Base-by-base conservation (phyloP, 2,888 invertebrate genomes). In the Nasonovia ribisnigri region DNA sequence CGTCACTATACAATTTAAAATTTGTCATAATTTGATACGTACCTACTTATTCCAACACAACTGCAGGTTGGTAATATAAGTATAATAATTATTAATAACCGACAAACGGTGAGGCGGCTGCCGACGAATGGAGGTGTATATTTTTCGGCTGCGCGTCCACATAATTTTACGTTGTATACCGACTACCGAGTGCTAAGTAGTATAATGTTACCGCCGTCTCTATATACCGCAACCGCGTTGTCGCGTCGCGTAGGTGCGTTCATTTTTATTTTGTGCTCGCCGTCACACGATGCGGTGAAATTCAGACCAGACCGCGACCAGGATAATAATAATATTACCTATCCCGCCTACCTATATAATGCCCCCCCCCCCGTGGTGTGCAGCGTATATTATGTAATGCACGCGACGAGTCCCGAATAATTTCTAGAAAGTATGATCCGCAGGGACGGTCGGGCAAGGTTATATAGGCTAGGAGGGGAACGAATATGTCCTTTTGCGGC, bases 1-100 rank as follows among this genome's bases (percentile, higher is more conserved):
- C 36, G 54, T 24, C 57, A 43, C 43, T 43, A 20, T 54, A 29
- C 86, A 77, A 77, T 77, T 77, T 36, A 36, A 77, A 77, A 77
- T 77, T 77, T 77, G 77, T 36, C 77, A 77, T 77, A 67, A 77
- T 77, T 77, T 77, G 77, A 77, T 36, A n/a, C 57, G 16, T 67
- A 67, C 16, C 36, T 67, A n/a, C 5, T 67, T 13, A n/a, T 36
- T 36, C 36, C 2, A 20, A 8, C 8, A 20, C 36, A 36, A 77
- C 77, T 77, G 3, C 77, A 77, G 16, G 20, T 8, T 8, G 20
- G 20, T 42, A 77, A 77, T 42, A 8, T 57, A 24, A 77, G 77
- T 8, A 77, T 36, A 77, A 77, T 77, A 77, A 77, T 77, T 24
- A 67, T 67, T 20, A n/a, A 67, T n/a, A 67, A 36, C 36, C 36